Evolutionary conservation across 2,797 vertebrate species (phyloP), one percentile per base, ranked within the genome.

Genomic region (Phataginus tetradactyla): DNA sequence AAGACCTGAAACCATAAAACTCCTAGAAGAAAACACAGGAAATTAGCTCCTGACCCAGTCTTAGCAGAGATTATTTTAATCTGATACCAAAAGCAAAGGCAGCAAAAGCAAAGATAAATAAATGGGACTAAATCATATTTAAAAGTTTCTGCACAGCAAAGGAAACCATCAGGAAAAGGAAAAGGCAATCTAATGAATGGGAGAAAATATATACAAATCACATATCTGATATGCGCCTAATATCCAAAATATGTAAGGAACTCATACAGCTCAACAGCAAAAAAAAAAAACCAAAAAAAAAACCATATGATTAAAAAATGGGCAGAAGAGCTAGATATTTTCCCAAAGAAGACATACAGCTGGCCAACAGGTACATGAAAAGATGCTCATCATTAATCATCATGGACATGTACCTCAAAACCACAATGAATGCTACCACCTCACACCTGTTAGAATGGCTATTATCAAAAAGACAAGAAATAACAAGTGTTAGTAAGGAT

Each of bases 381-480:
- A 94, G 59, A 89, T 20, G 23, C 14, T 66, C 85, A 74, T 37
- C 68, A 88, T 34, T 53, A 59, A 55, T 57, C 77, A 45, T 55
- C 59, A 81, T 57, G 12, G 34, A 80, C 87, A 93, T 55, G 23
- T 45, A 74, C 71, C 55, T 64, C 75, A 72, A 86, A 93, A 61
- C 42, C 64, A 88, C 55, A 72, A 11, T 21, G 29, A 93, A 45
- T 45, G 34, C n/a, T 80, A 64, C 11, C 84, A 81, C 57, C 17
- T 93, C 66, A 72, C 49, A 75, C 18, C 77, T 5, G 10, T 83
- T 34, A 75, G 32, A 81, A 89, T 49, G 37, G 6, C 18, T 32
- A n/a, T 45, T 75, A 83, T 32, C 59, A 89, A 89, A 94, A 87
- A 51, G n/a, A 86, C 27, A 71, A 79, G 64, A 89, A 94, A 61